Base-by-base conservation (phyloP, 2,113 vertebrate genomes). In the Dermatemys mawii region DNA sequence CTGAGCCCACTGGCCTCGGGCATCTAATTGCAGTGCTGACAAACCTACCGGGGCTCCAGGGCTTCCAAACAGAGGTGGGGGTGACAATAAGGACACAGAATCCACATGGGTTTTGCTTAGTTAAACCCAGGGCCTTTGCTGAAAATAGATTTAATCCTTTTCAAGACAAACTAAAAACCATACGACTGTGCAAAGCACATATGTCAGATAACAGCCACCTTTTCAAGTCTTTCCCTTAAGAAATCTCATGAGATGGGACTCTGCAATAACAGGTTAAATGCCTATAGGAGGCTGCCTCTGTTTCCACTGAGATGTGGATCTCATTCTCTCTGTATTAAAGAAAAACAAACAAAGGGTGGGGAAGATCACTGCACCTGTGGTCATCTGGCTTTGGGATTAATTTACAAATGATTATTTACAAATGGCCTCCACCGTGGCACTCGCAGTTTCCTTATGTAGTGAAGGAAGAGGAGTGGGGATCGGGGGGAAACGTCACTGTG, bases 331-430 rank as follows among this genome's bases (percentile, higher is more conserved):
- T 54, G 13, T 8, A 9, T 84, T 88, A 84, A 91, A 93, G 49
- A 86, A n/a, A 14, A 84, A 90, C 85, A 81, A 4, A 55, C 26
- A 83, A 53, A 53, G 1, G 21, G 8, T 60, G 32, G n/a, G 86
- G 79, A 89, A 89, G 0, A 54, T 44, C 21, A 1, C 44, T 90
- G 8, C 27, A 89, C 89, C 13, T 29, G 9, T 70, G 87, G 6
- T 26, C 1, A 24, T 81, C 78, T 88, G 70, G 17, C 21, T 91
- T 79, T 82, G 16, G 2, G 55, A 91, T 63, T 91, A 60, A 92
- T 89, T 89, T 91, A 78, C 13, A 85, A 60, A 41, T 54, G 90
- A 32, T 85, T 78, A 76, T 92, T 96, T 82, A 78, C 24, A 27
- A n/a, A n/a, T n/a, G n/a, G n/a, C n/a, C 26, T 86, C 10, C 2